Evolutionary conservation across 1,140 invertebrate species (phyloP).

Genomic region (Bactericera cockerelli): DNA sequence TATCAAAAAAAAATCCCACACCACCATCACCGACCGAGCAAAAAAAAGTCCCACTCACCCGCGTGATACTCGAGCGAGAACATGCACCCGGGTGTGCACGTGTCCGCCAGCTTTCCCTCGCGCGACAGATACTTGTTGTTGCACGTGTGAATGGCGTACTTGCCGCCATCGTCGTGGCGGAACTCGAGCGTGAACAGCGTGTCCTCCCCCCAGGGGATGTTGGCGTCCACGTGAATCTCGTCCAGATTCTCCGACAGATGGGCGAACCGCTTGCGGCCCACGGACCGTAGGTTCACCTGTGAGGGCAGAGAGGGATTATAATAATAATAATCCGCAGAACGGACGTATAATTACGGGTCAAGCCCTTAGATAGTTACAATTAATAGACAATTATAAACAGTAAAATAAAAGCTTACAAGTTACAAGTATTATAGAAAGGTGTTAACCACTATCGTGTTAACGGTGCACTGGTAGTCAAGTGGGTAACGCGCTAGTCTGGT

Average conservation of each 20-base stretch:
- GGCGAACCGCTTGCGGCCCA: conserved; percentile 87
- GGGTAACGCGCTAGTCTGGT: too few relatives aligned
- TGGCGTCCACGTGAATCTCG: conserved; percentile 90
- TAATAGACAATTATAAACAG: too few relatives aligned
- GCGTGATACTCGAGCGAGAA: conserved; percentile 87
- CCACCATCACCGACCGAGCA: too few relatives aligned
- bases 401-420: too few relatives aligned
- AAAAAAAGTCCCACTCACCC: too few relatives aligned
- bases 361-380: too few relatives aligned
- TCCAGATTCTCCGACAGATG: conserved; percentile 77
- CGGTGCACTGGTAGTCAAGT: too few relatives aligned
- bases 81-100: conserved; percentile 64
- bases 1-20: too few relatives aligned
- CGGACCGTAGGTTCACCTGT: conserved; percentile 78
- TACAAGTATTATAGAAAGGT: too few relatives aligned
- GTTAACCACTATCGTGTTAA: too few relatives aligned
- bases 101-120: conserved; percentile 57
- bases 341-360: too few relatives aligned
- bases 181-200: conserved; percentile 93
- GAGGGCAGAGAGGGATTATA: conserved; percentile 19
- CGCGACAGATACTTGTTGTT: conserved; percentile 84
- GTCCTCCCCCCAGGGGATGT: conserved; percentile 94
- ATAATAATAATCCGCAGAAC: too few relatives aligned
- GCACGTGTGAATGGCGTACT: conserved; percentile 90
- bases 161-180: conserved; percentile 60